phyloP scores from a whole-genome alignment of 2,113 vertebrate species.

The Poicephalus meyeri region DNA sequence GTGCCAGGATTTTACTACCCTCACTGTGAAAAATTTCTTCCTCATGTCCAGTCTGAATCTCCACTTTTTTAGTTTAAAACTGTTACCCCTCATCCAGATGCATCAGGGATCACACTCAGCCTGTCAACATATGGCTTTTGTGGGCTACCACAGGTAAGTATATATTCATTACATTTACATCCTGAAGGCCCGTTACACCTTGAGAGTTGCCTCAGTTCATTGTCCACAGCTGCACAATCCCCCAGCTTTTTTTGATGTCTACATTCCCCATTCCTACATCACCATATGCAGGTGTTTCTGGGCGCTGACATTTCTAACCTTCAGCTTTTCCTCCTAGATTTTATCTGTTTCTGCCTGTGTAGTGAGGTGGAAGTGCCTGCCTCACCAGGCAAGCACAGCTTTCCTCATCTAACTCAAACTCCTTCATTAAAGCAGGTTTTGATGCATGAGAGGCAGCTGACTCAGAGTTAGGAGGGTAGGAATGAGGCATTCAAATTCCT shows the following conservation, averaged over 20 bases:
- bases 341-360: background rate
- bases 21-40: background rate
- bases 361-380: background rate
- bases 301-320: background rate
- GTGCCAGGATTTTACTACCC: background rate
- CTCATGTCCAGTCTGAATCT: background rate
- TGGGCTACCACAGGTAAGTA: no score
- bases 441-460: background rate
- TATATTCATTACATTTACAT: background rate
- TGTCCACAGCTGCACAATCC: accelerated
- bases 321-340: background rate
- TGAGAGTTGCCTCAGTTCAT: background rate
- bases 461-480: background rate
- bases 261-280: background rate
- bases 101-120: background rate
- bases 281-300: background rate
- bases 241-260: background rate
- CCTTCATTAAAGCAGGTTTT: background rate
- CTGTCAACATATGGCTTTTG: background rate
- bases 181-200: accelerated
- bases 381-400: accelerated
- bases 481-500: background rate
- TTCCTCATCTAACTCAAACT: background rate
- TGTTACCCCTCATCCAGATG: background rate
- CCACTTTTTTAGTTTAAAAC: background rate